phyloP scores from a whole-genome alignment of 2,888 invertebrate genomes.

The Drosophila flavopinicola region DNA sequence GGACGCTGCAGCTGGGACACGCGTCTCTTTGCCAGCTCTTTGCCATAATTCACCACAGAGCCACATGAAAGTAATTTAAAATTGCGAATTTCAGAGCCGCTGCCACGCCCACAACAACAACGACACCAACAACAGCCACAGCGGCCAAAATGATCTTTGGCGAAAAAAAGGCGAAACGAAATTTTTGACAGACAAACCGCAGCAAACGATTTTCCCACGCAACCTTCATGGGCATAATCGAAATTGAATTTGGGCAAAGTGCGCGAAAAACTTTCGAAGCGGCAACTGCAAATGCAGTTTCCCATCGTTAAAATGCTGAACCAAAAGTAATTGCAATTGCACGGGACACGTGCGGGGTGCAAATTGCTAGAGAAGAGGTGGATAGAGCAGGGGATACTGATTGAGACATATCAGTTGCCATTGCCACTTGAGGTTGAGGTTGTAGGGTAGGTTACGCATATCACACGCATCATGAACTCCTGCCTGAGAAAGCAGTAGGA shows the following conservation, averaged over 20 bases:
- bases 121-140: too few species aligned
- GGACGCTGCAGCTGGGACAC: slow-evolving; percentile 22
- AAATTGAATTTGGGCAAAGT: slow-evolving; percentile 57
- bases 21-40: slow-evolving; percentile 9
- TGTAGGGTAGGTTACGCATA: slow-evolving; percentile 61
- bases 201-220: slow-evolving; percentile 66
- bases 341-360: slow-evolving; percentile 67
- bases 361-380: slow-evolving; percentile 51
- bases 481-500: not conserved
- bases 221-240: slow-evolving; percentile 54
- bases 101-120: slow-evolving; percentile 45
- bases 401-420: slow-evolving; percentile 74
- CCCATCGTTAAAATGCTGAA: slow-evolving; percentile 70
- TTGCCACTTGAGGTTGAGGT: slow-evolving; percentile 48
- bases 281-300: slow-evolving; percentile 47
- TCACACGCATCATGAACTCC: slow-evolving; percentile 36
- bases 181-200: slow-evolving; percentile 61
- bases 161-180: slow-evolving; percentile 13
- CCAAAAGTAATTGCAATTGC: slow-evolving; percentile 72
- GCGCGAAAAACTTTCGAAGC: slow-evolving; percentile 40
- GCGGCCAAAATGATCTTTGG: slow-evolving; percentile 30
- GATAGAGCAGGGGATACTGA: slow-evolving; percentile 37
- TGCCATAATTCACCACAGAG: slow-evolving; percentile 50
- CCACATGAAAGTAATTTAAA: slow-evolving; percentile 62
- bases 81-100: slow-evolving; percentile 33